Conservation (phyloP, 1,140 invertebrate species). For the Mercenaria mercenaria region DNA sequence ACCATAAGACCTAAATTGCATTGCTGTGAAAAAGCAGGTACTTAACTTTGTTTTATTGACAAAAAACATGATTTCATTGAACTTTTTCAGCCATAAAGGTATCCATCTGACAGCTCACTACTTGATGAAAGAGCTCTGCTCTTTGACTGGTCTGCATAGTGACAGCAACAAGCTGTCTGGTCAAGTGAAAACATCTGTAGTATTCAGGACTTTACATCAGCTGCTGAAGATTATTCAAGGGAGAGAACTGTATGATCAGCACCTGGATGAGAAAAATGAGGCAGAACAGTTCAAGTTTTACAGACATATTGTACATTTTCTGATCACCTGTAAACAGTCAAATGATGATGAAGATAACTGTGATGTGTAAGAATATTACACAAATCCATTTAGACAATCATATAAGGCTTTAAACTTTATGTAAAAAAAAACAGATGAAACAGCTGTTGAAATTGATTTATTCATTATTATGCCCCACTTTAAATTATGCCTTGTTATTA, state of each 20-base stretch:
- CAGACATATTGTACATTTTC: constrained; percentile 1
- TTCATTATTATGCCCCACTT: no score
- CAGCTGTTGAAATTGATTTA: no score
- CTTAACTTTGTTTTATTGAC: no score
- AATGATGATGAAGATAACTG: not conserved
- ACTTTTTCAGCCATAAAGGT: constrained; percentile 46
- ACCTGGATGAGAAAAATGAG: constrained; percentile 29
- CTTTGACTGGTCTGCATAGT: constrained; percentile 24
- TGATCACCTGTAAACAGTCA: not conserved
- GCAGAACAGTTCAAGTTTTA: constrained; percentile 29
- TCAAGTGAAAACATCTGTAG: not conserved
- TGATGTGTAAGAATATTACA: not conserved
- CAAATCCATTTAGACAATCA: not conserved
- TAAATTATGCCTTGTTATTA: no score
- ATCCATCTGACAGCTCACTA: constrained; percentile 11
- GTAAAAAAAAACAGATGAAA: no score
- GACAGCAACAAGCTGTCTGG: not conserved
- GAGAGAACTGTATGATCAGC: constrained; percentile 44
- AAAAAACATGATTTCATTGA: no score
- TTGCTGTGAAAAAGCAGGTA: no score
- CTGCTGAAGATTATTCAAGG: constrained; percentile 16
- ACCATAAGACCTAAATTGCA: no score
- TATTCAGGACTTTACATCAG: not conserved
- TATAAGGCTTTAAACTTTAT: no score
- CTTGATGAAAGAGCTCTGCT: constrained; percentile 38